Conservation (phyloP, 2,797 vertebrate species). For the Sciurus vulgaris region DNA sequence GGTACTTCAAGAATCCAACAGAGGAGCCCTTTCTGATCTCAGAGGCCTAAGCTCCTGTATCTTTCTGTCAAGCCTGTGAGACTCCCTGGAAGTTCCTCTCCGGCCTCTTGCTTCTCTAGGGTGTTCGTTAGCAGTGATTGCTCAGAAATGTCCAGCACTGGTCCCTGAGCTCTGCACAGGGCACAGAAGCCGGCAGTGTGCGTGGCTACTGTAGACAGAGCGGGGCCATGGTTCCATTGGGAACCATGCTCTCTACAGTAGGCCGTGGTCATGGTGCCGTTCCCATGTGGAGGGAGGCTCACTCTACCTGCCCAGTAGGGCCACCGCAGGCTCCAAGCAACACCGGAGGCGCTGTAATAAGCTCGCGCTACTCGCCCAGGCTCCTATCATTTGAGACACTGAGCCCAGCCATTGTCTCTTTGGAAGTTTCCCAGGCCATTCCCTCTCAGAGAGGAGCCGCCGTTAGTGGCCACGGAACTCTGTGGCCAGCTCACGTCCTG, state of each 20-base stretch:
- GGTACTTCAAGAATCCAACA: not conserved
- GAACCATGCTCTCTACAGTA: too few species aligned
- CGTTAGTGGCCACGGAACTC: not conserved
- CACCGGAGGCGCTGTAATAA: not conserved
- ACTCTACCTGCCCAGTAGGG: not conserved
- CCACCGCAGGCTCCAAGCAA: not conserved
- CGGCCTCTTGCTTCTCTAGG: not conserved
- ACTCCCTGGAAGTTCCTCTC: not conserved
- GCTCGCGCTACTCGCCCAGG: not conserved
- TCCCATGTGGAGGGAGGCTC: not conserved
- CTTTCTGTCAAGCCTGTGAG: not conserved
- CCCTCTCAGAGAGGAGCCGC: not conserved
- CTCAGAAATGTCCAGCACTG: not conserved
- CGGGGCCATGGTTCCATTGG: not conserved
- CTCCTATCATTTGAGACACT: not conserved
- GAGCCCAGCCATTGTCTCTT: not conserved
- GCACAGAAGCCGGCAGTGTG: not conserved
- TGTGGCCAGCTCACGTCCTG: not conserved
- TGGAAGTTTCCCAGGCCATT: not conserved
- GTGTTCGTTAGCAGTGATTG: not conserved
- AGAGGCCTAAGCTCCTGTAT: not conserved
- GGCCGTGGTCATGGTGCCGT: too few species aligned
- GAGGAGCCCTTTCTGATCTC: slow-evolving; percentile 17
- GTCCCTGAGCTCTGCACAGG: not conserved
- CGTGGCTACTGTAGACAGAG: not conserved